phyloP scores from a whole-genome alignment of 2,113 vertebrate genomes.

The Microcebus lehilahytsara region DNA sequence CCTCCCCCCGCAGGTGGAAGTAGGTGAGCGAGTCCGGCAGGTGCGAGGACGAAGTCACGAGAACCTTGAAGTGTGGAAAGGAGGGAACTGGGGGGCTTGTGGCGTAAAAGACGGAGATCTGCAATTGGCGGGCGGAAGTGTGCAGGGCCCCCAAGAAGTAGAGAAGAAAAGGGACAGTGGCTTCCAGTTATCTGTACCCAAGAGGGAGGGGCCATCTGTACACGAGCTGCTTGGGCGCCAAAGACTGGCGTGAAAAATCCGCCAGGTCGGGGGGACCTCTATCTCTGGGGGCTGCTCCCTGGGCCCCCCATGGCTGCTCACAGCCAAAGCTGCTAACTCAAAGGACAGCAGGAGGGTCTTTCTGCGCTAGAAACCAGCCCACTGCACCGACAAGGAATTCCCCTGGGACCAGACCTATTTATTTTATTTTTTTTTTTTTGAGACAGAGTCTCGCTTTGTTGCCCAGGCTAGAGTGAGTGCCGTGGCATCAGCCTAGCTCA shows the following conservation, averaged over 20 bases:
- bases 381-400: background rate
- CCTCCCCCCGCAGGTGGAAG: background rate
- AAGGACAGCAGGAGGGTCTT: conserved; percentile 34
- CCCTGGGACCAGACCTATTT: conserved; percentile 57
- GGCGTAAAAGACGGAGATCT: background rate
- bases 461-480: no score
- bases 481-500: no score
- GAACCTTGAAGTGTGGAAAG: background rate
- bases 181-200: no score
- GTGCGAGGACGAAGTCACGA: background rate
- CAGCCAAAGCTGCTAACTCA: background rate
- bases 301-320: background rate
- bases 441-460: no score
- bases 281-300: background rate
- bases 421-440: background rate
- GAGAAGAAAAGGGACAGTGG: accelerated
- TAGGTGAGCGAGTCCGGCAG: background rate
- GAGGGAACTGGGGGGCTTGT: background rate
- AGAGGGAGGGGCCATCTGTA: background rate
- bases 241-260: background rate
- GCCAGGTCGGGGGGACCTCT: no score
- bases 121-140: no score
- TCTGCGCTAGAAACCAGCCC: background rate
- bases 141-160: background rate
- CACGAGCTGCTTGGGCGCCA: background rate